Conservation (phyloP, 2,797 vertebrate species). For the Sebastes wilsoni region DNA sequence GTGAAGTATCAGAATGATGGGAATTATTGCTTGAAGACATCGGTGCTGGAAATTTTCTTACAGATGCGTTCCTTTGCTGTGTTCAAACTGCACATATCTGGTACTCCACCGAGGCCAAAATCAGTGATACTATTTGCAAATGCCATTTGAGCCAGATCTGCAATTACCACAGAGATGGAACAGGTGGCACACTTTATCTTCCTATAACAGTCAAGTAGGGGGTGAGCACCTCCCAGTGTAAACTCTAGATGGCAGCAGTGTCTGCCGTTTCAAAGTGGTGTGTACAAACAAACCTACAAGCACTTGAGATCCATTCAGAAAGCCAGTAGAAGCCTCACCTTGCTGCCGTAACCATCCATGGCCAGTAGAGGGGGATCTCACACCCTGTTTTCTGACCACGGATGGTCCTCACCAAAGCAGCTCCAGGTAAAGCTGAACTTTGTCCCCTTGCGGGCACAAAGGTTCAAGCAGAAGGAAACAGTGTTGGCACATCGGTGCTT, state of each 20-base stretch:
- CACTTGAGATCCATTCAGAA: conserved; percentile 47
- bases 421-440: conserved; percentile 10
- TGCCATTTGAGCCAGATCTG: conserved; percentile 57
- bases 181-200: conserved; percentile 62
- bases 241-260: conserved; percentile 75
- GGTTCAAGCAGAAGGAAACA: conserved; percentile 34
- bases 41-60: background rate
- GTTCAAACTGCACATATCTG: conserved; percentile 10
- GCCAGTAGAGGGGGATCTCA: conserved; percentile 54
- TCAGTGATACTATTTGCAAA: conserved; percentile 36
- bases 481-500: conserved; percentile 51
- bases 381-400: conserved; percentile 11
- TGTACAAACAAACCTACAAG: conserved; percentile 48
- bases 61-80: conserved; percentile 10
- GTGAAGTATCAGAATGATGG: conserved; percentile 18
- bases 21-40: background rate
- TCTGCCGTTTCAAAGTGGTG: conserved; percentile 51
- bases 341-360: conserved; percentile 42
- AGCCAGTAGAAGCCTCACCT: conserved; percentile 39
- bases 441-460: conserved; percentile 31
- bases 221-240: conserved; percentile 60
- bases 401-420: conserved; percentile 11
- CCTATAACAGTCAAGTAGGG: conserved; percentile 47
- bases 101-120: conserved; percentile 31
- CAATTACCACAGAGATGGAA: conserved; percentile 47